Evolutionary conservation across 30 jellyfish, hydroid and myxozoan species (phyloP).

Genomic region (Aurelia sp.): DNA sequence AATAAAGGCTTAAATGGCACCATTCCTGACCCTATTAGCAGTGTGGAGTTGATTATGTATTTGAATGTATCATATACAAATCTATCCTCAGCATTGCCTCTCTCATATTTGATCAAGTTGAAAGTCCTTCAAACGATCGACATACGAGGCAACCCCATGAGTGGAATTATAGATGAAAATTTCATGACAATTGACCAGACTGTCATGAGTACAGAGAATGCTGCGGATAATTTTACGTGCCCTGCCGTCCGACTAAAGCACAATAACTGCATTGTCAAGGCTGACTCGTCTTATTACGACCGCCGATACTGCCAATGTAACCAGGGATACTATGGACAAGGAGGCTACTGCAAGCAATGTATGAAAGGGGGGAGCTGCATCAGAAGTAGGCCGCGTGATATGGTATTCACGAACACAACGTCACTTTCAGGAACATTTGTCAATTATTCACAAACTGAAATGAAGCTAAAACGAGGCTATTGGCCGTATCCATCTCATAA

Average conservation of each 20-base stretch:
- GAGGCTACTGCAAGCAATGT: slow-evolving; percentile 70
- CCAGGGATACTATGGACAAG: slow-evolving; percentile 55
- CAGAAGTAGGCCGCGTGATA: too few species aligned
- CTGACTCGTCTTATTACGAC: slow-evolving; percentile 57
- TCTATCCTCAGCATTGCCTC: slow-evolving; percentile 44
- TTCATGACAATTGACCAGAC: slow-evolving; percentile 41
- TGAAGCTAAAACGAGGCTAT: slow-evolving; percentile 42
- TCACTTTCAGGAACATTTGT: too few species aligned
- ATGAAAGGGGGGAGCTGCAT: slow-evolving; percentile 65
- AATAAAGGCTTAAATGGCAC: slow-evolving; percentile 52
- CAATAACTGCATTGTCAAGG: slow-evolving; percentile 23
- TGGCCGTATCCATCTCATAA: slow-evolving; percentile 54
- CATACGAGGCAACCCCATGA: slow-evolving; percentile 58
- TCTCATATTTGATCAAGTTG: slow-evolving; percentile 29
- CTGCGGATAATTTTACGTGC: slow-evolving; percentile 30
- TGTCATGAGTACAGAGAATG: slow-evolving; percentile 10
- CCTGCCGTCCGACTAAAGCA: slow-evolving; percentile 58
- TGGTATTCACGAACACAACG: background rate
- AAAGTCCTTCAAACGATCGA: slow-evolving; percentile 43
- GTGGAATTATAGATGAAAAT: slow-evolving; percentile 17
- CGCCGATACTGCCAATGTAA: slow-evolving; percentile 54
- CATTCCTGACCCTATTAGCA: slow-evolving; percentile 62
- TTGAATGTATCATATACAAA: slow-evolving; percentile 44
- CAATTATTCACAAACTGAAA: background rate
- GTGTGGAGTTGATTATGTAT: slow-evolving; percentile 25